These are phyloP conservation scores for Equus przewalskii DNA, from an alignment of 2,113 vertebrate genomes.

Conservation along the genomic window DNA sequence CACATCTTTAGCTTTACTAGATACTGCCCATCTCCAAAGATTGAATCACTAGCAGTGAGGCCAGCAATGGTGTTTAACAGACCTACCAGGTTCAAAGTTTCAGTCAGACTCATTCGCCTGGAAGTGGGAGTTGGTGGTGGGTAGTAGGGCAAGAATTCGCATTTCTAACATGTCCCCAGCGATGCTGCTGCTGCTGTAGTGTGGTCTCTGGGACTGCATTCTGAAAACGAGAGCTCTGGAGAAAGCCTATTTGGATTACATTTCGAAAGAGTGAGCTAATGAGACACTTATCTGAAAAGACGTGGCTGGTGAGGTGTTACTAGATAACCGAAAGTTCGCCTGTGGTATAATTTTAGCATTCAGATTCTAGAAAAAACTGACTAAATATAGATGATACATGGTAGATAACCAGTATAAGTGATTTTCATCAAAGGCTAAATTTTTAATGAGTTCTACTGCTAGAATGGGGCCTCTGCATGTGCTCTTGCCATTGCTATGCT, in stretches of 20 bases:
- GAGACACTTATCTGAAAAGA: slow-evolving; percentile 22
- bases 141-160: neutral
- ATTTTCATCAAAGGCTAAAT: neutral
- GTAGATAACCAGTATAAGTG: neutral
- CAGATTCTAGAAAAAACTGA: neutral
- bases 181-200: neutral
- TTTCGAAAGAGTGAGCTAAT: slow-evolving; percentile 24
- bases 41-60: neutral
- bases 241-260: neutral
- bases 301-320: slow-evolving; percentile 9
- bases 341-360: slow-evolving; percentile 5
- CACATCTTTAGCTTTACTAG: neutral
- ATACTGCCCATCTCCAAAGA: neutral
- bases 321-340: slow-evolving; percentile 11
- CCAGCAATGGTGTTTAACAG: neutral
- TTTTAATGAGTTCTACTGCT: neutral
- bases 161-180: neutral
- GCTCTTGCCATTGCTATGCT: neutral
- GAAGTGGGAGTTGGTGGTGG: neutral
- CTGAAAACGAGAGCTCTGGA: neutral
- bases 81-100: neutral
- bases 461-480: neutral
- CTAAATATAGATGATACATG: neutral
- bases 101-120: neutral
- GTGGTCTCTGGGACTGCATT: neutral